Base-by-base conservation (phyloP, 2,888 invertebrate genomes). In the Pediacus dermestoides region DNA sequence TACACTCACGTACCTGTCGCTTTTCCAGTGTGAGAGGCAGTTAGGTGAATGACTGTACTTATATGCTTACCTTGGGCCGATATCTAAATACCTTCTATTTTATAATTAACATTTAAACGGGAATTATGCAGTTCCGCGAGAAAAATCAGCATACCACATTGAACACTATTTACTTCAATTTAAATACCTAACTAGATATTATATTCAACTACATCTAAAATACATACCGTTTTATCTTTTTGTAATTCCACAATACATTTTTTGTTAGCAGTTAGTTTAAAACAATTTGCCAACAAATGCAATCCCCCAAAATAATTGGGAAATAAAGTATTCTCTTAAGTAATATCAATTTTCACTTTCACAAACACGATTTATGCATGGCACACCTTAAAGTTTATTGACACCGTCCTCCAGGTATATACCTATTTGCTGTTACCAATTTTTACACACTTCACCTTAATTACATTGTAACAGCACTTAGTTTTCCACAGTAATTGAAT, bases 311-410 rank as follows among this genome's bases (percentile, higher is more conserved):
- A n/a, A n/a, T n/a, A n/a, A n/a, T n/a, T n/a, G n/a, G n/a, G n/a
- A n/a, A n/a, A n/a, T n/a, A n/a, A n/a, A n/a, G n/a, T n/a, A n/a
- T n/a, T n/a, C n/a, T 42, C 53, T 64, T 63, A 55, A 50, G 64
- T 63, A 63, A 64, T 58, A 54, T 55, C 51, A 60, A 65, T 67
- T 67, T 65, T 66, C 66, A 68, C 68, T 68, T 67, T 67, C 67
- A 66, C 66, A 53, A 57, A 53, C 57, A 48, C 55, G 55, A 56
- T 60, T 58, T 64, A 57, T 55, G 57, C 58, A 63, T 58, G 68
- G 67, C 68, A 66, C 68, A 67, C 70, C 68, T 69, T 52, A 56
- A 64, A 68, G 68, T 68, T 68, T 68, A 67, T 68, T 69, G 68
- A 69, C 68, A 65, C 67, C 66, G 55, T 48, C 52, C 50, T 37